These are phyloP conservation scores for Junonia oenone DNA, from an alignment of 2,888 invertebrate species.

Conservation along the genomic window DNA sequence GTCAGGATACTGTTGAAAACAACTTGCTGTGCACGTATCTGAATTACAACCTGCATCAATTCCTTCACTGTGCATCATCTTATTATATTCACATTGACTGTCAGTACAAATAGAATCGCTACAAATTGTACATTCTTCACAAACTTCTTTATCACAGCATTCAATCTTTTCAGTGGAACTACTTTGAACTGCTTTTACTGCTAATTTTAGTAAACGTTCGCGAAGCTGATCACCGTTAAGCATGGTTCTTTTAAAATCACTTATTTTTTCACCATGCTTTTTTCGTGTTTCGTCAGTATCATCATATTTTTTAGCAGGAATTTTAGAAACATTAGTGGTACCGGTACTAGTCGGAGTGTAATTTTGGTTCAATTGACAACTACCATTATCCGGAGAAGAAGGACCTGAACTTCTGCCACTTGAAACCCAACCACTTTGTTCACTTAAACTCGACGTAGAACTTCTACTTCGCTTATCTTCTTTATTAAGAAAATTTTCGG, in stretches of 20 bases:
- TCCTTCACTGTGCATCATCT: conserved; percentile 67
- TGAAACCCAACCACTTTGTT: conserved; percentile 93
- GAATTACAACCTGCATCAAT: conserved; percentile 66
- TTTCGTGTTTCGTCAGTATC: conserved; percentile 41
- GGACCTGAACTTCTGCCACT: conserved; percentile 84
- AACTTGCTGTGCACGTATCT: conserved; percentile 65
- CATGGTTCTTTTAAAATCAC: conserved; percentile 68
- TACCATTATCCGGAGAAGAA: conserved; percentile 81
- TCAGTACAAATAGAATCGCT: conserved; percentile 75
- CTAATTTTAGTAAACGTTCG: conserved; percentile 82
- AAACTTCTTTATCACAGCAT: conserved; percentile 75
- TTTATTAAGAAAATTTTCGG: conserved; percentile 70
- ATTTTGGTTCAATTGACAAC: conserved; percentile 74
- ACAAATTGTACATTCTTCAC: conserved; percentile 74
- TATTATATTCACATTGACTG: conserved; percentile 73
- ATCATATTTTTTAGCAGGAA: conserved; percentile 47
- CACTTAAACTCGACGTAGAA: conserved; percentile 85
- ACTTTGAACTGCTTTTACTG: conserved; percentile 69
- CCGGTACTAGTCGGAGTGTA: conserved; percentile 54
- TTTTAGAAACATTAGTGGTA: conserved; percentile 49
- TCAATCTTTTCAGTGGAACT: conserved; percentile 71
- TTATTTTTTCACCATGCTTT: conserved; percentile 55
- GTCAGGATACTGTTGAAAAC: conserved; percentile 62
- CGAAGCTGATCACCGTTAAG: conserved; percentile 84
- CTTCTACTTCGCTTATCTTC: conserved; percentile 65